Conservation (phyloP, 2,113 vertebrate species). For the Nycticebus coucang region DNA sequence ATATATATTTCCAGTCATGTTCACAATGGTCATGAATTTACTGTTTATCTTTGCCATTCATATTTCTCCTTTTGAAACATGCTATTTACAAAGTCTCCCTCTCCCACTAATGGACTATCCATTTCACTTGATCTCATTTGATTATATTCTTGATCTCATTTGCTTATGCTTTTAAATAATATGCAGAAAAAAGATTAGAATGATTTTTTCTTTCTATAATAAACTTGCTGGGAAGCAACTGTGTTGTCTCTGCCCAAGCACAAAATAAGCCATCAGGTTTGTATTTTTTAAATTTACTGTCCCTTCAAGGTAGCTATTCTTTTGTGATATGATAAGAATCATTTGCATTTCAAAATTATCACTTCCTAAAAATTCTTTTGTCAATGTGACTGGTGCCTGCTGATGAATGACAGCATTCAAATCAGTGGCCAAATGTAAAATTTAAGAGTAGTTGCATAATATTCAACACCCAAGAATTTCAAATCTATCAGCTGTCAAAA, state of each 20-base stretch:
- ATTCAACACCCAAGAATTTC: conserved; percentile 37
- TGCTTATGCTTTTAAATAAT: not conserved
- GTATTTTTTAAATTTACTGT: not conserved
- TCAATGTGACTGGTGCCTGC: conserved; percentile 24
- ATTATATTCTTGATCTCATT: conserved; percentile 39
- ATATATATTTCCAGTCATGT: not conserved
- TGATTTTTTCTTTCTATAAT: conserved; percentile 18
- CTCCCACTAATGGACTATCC: not conserved
- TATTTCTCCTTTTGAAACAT: not conserved
- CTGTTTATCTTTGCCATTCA: not conserved
- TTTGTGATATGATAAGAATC: not conserved
- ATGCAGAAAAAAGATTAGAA: conserved; percentile 2
- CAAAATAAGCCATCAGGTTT: conserved; percentile 2
- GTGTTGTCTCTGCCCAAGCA: not conserved
- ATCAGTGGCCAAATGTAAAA: conserved; percentile 49
- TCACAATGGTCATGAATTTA: not conserved
- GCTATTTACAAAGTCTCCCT: not conserved
- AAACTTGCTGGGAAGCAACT: not conserved
- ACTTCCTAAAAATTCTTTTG: conserved; percentile 42
- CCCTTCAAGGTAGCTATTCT: not conserved
- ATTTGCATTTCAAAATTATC: conserved; percentile 58
- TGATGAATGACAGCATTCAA: conserved; percentile 30
- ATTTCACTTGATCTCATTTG: conserved; percentile 26
- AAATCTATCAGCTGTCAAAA: conserved; percentile 51
- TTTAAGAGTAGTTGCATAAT: conserved; percentile 48